Base-by-base conservation (phyloP, 2,888 invertebrate genomes). In the Marasmarcha lunaedactyla region DNA sequence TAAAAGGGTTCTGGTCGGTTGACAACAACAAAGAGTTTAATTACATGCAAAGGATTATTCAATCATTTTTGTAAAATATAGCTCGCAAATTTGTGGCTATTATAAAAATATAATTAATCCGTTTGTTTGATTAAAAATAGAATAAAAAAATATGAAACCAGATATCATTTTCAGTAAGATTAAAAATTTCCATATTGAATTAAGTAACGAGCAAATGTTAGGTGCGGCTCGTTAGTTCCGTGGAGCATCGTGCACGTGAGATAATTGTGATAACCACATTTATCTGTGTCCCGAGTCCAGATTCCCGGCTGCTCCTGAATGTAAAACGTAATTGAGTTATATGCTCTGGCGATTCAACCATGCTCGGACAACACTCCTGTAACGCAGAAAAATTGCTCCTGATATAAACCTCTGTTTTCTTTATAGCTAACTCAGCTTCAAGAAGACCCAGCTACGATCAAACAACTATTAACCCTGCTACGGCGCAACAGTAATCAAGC, bases 191-290 rank as follows among this genome's bases (percentile, higher is more conserved):
- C 20, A 20, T 20, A 20, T 30, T 30, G 30, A 30, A 30, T 30
- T 30, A 30, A 9, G 30, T 30, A 30, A 30, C 30, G 30, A 30
- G 30, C 30, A 11, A 30, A 11, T 11, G 11, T 30, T 30, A 30
- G 44, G 47, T 43, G 50, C 42, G 48, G 52, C 58, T 67, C 63
- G 68, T 73, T 72, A 69, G 67, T 62, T 62, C 58, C 50, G 50
- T 34, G 13, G 30, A 30, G 57, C 20, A 20, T 20, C 20, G 4
- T 54, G 64, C 59, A 59, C 60, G 63, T 52, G 52, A 59, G 61
- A 70, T 73, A 30, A 78, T 76, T 78, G 73, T 69, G 66, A 72
- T 70, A 74, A 74, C 70, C 70, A 52, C 70, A 68, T 76, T 76
- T 63, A 66, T 66, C 49, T 63, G 54, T 55, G 63, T 66, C 63